Conservation (phyloP, 2,888 invertebrate genomes). For the Phalangium opilio region DNA sequence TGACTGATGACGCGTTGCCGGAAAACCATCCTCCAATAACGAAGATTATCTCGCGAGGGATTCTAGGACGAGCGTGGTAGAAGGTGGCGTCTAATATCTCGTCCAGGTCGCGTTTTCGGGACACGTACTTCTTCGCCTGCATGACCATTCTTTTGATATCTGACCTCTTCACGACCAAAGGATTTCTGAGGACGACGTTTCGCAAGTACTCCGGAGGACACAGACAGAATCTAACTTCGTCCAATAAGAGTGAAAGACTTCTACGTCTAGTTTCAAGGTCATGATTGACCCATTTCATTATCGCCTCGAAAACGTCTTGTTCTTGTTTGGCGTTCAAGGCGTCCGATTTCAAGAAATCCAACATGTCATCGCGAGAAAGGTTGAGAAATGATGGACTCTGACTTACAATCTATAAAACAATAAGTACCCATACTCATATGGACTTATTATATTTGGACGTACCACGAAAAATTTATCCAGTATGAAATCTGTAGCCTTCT, state of each 20-base stretch:
- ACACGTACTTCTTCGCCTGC: too few species aligned
- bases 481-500: too few species aligned
- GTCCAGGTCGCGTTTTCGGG: too few species aligned
- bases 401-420: neutral
- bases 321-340: conserved; percentile 55
- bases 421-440: too few species aligned
- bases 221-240: conserved; percentile 50
- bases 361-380: conserved; percentile 44
- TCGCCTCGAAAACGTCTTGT: conserved; percentile 55
- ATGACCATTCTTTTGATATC: too few species aligned
- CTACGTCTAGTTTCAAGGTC: conserved; percentile 40
- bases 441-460: too few species aligned
- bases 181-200: too few species aligned
- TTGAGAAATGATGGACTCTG: conserved; percentile 45
- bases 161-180: too few species aligned
- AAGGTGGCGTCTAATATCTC: too few species aligned
- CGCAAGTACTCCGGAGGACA: too few species aligned
- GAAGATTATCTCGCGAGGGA: conserved; percentile 39
- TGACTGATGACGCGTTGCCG: conserved; percentile 58
- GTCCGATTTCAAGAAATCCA: conserved; percentile 45
- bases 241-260: conserved; percentile 43
- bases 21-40: conserved; percentile 43
- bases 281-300: conserved; percentile 52
- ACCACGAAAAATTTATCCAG: too few species aligned
- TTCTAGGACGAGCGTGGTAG: conserved; percentile 52